phyloP scores from a whole-genome alignment of 2,113 vertebrate genomes.

The Corythaeola cristata region DNA sequence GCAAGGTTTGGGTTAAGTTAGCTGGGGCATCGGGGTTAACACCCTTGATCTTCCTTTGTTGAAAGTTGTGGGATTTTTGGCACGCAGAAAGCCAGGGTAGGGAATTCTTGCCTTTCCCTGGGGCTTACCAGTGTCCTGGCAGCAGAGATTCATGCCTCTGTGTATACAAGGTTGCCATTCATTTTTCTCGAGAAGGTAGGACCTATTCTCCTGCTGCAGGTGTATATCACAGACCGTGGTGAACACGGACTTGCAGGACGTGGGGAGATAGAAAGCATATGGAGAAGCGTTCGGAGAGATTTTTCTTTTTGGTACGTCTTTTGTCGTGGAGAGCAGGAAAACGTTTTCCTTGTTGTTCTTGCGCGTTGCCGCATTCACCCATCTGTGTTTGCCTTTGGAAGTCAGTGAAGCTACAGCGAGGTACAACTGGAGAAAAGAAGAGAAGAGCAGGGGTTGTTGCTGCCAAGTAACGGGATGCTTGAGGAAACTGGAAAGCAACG shows the following conservation, averaged over 20 bases:
- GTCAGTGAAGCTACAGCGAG: background rate
- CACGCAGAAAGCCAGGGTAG: background rate
- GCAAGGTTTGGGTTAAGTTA: conserved; percentile 21
- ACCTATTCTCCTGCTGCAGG: background rate
- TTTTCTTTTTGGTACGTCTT: background rate
- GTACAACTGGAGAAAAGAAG: background rate
- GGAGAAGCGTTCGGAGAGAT: background rate
- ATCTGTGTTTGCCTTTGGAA: background rate
- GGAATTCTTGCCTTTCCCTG: background rate
- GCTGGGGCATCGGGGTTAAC: conserved; percentile 8
- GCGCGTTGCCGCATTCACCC: background rate
- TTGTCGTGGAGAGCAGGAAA: background rate
- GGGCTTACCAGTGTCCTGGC: background rate
- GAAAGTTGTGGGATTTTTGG: background rate
- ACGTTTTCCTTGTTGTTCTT: background rate
- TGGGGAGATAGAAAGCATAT: background rate
- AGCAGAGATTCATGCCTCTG: background rate
- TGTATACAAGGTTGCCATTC: background rate
- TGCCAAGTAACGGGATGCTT: background rate
- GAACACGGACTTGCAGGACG: background rate
- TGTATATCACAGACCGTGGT: background rate
- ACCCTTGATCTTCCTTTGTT: conserved; percentile 41
- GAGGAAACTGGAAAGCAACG: background rate
- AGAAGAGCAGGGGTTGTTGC: background rate
- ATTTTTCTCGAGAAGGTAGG: background rate